A percentile compares a stretch with the other conserved stretches of the same genome.
These are phyloP conservation scores for Poliocrania exsul DNA, from an alignment of 2,797 vertebrate species.

Conservation along the genomic window DNA sequence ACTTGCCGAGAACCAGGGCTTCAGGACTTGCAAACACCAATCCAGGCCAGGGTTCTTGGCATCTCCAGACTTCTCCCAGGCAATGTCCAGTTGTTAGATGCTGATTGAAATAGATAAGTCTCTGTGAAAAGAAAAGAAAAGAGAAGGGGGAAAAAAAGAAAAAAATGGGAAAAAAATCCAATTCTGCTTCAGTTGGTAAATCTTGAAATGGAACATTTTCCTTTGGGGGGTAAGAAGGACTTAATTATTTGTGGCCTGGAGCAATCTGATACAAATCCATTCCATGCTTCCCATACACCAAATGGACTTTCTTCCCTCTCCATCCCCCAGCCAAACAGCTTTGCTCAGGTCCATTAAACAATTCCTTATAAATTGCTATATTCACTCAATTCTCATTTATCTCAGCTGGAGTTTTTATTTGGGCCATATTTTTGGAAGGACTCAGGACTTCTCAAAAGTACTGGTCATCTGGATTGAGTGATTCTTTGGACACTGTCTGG, in stretches of 20 bases:
- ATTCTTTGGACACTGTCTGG: slow-evolving; percentile 14
- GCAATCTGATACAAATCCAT: not conserved
- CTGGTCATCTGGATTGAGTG: not conserved
- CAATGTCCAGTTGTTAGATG: not conserved
- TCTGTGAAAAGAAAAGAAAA: not conserved
- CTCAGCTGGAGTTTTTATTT: not conserved
- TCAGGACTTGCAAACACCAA: not conserved
- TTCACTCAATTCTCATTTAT: not conserved
- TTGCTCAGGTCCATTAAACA: not conserved
- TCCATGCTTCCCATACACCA: not conserved
- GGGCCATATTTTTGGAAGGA: slow-evolving; percentile 24
- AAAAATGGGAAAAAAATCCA: not conserved
- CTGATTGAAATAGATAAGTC: not conserved
- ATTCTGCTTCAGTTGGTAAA: not conserved
- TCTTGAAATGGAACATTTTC: not conserved
- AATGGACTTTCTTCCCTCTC: not conserved
- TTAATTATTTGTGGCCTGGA: not conserved
- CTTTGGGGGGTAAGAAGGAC: not conserved
- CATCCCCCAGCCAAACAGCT: not conserved
- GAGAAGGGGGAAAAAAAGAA: not conserved
- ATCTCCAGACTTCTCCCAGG: not conserved
- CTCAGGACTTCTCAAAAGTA: not conserved
- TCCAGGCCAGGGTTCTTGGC: not conserved
- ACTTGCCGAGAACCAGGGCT: not conserved
- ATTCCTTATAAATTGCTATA: not conserved